These are phyloP conservation scores for Mungos mungo DNA, from an alignment of 2,113 vertebrate genomes.

Conservation along the genomic window DNA sequence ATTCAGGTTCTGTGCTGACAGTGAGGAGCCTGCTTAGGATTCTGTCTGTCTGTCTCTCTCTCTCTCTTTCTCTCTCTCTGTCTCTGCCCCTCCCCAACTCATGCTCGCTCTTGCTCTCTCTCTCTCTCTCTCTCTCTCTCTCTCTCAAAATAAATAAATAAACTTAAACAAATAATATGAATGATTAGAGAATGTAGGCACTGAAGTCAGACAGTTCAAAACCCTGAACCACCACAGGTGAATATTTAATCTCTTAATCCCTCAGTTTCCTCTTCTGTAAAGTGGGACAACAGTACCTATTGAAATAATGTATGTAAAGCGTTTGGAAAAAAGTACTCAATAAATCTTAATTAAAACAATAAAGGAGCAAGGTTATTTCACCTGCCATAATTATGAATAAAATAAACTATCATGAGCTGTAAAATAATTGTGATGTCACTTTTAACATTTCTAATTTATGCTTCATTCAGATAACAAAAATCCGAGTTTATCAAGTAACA, in stretches of 20 bases:
- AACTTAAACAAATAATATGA: no score
- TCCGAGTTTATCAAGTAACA: not conserved
- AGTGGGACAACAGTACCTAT: not conserved
- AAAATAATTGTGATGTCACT: not conserved
- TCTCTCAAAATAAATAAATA: no score
- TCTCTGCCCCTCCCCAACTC: no score
- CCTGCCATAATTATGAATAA: not conserved
- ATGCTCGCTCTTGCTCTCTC: no score
- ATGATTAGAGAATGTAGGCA: not conserved
- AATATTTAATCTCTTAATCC: not conserved
- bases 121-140: no score
- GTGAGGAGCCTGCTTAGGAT: no score
- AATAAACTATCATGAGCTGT: not conserved
- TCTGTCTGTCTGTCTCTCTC: no score
- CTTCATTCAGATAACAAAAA: not conserved
- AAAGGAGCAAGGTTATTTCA: not conserved
- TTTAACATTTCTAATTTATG: not conserved
- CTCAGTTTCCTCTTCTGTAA: not conserved
- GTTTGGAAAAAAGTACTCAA: not conserved
- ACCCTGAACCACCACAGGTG: not conserved
- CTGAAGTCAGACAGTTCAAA: not conserved
- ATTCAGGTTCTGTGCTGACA: no score
- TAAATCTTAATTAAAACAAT: constrained; percentile 8
- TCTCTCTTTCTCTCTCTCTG: no score
- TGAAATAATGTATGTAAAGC: not conserved